Evolutionary conservation across 2,113 vertebrate genomes (phyloP).

Genomic region (Carollia perspicillata): DNA sequence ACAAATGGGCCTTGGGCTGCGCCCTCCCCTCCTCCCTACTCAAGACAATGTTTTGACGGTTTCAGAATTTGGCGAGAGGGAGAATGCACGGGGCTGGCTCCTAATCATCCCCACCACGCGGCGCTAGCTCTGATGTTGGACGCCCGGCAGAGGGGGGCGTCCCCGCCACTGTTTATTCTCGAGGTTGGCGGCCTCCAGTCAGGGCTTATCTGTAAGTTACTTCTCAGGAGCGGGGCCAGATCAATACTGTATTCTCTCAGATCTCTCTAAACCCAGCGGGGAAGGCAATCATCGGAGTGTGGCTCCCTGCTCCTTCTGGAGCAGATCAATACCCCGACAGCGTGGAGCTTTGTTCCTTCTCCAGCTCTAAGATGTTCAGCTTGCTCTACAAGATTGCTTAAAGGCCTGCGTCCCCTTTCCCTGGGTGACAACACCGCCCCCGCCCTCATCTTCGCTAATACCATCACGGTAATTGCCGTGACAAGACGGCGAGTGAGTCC

Average conservation of each 20-base stretch:
- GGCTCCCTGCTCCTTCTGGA: constrained; percentile 92
- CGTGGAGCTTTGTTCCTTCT: constrained; percentile 93
- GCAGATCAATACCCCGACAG: constrained; percentile 95
- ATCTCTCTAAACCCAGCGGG: constrained; percentile 89
- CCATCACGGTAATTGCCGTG: constrained; percentile 85
- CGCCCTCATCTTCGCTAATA: constrained; percentile 82
- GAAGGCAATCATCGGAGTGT: constrained; percentile 88
- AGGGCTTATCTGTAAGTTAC: constrained; percentile 92
- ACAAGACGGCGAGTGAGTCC: constrained; percentile 85
- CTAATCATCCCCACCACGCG: background rate
- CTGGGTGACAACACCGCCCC: constrained; percentile 79
- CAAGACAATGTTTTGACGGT: rapidly evolving
- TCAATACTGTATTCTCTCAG: constrained; percentile 95
- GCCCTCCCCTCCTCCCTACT: rapidly evolving
- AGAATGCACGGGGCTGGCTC: rapidly evolving
- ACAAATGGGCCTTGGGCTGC: too few relatives aligned
- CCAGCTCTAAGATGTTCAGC: constrained; percentile 92
- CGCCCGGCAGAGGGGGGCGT: background rate
- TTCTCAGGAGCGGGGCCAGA: constrained; percentile 90
- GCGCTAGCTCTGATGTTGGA: constrained; percentile 13
- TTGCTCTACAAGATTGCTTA: constrained; percentile 98
- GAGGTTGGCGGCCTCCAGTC: constrained; percentile 85
- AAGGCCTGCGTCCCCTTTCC: constrained; percentile 91
- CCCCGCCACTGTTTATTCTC: constrained; percentile 83
- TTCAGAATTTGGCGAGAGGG: background rate